Evolutionary conservation across 2,797 vertebrate species (phyloP).

Genomic region (Smutsia temminckii): DNA sequence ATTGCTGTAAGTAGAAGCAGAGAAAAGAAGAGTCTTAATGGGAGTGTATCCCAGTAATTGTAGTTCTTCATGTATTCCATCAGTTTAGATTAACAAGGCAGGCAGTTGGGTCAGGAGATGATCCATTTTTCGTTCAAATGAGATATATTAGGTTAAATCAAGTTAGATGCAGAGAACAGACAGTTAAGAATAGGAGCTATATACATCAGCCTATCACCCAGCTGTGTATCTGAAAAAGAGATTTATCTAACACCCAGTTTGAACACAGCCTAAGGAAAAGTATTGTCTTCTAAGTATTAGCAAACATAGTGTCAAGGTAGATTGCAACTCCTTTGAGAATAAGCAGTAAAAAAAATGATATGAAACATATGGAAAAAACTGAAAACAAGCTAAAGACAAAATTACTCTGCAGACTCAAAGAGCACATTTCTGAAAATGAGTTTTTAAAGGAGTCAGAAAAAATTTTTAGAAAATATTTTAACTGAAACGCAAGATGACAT

Average conservation of each 20-base stretch:
- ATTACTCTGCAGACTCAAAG: not conserved
- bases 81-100: conserved; percentile 1
- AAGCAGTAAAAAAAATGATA: not conserved
- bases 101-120: not conserved
- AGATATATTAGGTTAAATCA: not conserved
- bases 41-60: not conserved
- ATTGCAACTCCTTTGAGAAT: conserved; percentile 7
- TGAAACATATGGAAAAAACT: not conserved
- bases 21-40: not conserved
- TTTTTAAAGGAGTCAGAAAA: not conserved
- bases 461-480: conserved; percentile 4
- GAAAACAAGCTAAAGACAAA: not conserved
- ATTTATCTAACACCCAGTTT: not conserved
- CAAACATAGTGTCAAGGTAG: not conserved
- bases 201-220: not conserved
- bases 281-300: not conserved
- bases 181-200: not conserved
- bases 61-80: not conserved
- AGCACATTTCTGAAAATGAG: conserved; percentile 5
- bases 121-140: not conserved
- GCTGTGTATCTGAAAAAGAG: not conserved
- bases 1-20: not conserved
- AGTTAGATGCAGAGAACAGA: not conserved
- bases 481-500: not conserved
- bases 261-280: not conserved